Percentiles rank a stretch among this genome's conserved stretches.
Evolutionary conservation across 2,113 vertebrate species (phyloP).

Genomic region (Galeopterus variegatus): DNA sequence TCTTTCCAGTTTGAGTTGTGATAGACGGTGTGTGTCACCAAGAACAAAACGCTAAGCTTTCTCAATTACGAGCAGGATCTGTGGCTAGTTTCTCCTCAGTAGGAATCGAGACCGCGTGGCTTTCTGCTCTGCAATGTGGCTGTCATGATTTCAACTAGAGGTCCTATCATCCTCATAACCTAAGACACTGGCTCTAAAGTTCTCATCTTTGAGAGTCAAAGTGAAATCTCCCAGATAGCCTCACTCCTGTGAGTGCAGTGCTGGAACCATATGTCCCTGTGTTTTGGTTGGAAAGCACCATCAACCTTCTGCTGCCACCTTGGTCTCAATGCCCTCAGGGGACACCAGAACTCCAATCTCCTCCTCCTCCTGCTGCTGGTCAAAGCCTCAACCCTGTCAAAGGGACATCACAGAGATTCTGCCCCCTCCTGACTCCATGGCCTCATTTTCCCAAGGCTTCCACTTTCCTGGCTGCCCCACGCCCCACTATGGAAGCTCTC

Average conservation of each 20-base stretch:
- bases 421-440: fast-evolving
- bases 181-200: neutral
- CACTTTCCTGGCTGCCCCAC: neutral
- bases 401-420: neutral
- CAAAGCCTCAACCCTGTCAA: neutral
- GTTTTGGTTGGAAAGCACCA: neutral
- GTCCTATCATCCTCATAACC: neutral
- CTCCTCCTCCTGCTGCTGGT: neutral
- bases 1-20: neutral
- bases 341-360: neutral
- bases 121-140: neutral
- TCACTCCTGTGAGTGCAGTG: neutral
- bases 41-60: neutral
- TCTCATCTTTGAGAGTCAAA: neutral
- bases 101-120: neutral
- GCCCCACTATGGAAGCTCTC: neutral
- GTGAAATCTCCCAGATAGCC: neutral
- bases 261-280: neutral
- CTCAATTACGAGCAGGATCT: neutral
- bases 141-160: neutral
- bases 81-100: neutral
- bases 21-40: neutral
- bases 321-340: neutral
- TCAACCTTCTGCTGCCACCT: neutral
- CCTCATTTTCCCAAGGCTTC: neutral